Evolutionary conservation across 2,797 vertebrate species (phyloP).

Genomic region (Monodelphis domestica): DNA sequence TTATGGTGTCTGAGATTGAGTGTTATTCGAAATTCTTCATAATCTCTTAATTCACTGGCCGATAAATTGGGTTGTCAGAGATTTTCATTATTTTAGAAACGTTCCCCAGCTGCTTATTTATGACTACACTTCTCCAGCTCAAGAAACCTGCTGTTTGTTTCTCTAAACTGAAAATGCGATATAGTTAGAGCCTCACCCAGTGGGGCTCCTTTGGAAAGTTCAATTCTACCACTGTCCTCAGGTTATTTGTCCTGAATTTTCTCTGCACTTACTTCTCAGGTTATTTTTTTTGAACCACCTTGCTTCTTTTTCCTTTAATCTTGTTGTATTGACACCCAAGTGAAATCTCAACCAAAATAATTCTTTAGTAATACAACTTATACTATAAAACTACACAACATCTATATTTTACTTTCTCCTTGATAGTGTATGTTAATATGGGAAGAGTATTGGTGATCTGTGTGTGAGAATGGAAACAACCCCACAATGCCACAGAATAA

Average conservation of each 20-base stretch:
- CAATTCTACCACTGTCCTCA: not conserved
- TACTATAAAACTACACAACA: not conserved
- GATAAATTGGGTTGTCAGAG: constrained; percentile 20
- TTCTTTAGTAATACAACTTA: constrained; percentile 13
- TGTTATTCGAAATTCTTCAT: constrained; percentile 62
- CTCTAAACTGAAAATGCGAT: constrained; percentile 13
- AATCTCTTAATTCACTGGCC: constrained; percentile 61
- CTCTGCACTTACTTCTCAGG: constrained; percentile 9
- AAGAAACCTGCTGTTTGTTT: not conserved
- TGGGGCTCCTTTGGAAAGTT: constrained; percentile 32
- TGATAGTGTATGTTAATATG: not conserved
- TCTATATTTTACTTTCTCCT: not conserved
- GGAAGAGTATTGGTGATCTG: not conserved
- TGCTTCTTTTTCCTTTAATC: not conserved
- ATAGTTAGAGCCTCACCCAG: not conserved
- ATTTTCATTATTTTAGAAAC: constrained; percentile 53
- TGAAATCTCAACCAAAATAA: constrained; percentile 1
- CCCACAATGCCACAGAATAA: not conserved
- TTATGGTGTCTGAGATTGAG: constrained; percentile 26
- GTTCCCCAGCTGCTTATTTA: constrained; percentile 35
- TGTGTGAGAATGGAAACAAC: not conserved
- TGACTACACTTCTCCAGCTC: constrained; percentile 18
- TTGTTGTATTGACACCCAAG: not conserved
- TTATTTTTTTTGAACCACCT: constrained; percentile 34
- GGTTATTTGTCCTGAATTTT: constrained; percentile 13